Evolutionary conservation across 2,113 vertebrate species (phyloP).

Genomic region (Rhea americana): DNA sequence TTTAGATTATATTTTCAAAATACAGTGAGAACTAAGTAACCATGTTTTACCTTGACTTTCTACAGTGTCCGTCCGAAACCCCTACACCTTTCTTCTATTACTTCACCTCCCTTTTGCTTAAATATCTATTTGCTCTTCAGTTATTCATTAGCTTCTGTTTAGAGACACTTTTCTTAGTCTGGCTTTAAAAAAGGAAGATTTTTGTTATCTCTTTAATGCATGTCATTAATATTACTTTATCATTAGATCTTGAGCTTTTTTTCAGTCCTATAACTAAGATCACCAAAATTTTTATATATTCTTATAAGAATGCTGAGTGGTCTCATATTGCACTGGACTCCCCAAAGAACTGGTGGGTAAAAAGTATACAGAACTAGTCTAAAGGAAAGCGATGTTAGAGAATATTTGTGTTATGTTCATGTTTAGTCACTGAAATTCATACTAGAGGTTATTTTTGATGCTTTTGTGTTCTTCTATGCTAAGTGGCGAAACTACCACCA

Average conservation of each 20-base stretch:
- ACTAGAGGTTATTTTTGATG: neutral
- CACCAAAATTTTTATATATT: neutral
- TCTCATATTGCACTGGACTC: neutral
- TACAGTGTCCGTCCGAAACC: neutral
- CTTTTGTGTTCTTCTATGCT: neutral
- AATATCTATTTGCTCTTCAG: neutral
- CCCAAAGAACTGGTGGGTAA: neutral
- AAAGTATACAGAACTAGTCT: neutral
- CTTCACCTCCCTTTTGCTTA: neutral
- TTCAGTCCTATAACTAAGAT: neutral
- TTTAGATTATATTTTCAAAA: neutral
- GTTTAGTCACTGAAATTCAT: neutral
- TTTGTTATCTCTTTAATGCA: neutral
- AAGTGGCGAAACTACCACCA: neutral
- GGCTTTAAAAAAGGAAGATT: neutral
- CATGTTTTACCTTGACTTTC: neutral
- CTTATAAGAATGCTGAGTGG: neutral
- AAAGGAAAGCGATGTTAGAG: neutral
- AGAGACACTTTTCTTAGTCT: neutral
- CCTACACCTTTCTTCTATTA: neutral
- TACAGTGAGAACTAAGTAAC: neutral
- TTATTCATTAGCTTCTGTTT: neutral
- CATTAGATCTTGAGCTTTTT: neutral
- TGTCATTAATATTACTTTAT: neutral
- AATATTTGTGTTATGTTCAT: neutral